A percentile compares a stretch with the other conserved stretches of the same genome.
phyloP scores from a whole-genome alignment of 2,113 vertebrate genomes.

The Hydrolagus affinis region DNA sequence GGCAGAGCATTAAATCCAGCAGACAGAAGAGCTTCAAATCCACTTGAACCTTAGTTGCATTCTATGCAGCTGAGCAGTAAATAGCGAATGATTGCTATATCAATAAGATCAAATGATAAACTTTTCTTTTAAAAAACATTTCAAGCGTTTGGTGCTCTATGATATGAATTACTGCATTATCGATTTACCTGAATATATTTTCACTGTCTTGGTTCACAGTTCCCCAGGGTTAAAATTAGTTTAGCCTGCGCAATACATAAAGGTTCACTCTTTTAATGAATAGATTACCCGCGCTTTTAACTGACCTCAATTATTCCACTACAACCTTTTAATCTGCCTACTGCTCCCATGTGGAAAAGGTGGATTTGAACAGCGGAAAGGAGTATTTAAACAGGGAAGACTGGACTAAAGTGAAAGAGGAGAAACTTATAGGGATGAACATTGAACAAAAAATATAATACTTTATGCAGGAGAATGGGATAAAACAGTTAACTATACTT shows the following conservation, averaged over 20 bases:
- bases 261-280: neutral
- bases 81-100: neutral
- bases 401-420: too few species aligned
- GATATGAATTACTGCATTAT: neutral
- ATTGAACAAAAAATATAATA: too few species aligned
- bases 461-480: too few species aligned
- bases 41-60: neutral
- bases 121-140: neutral
- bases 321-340: neutral
- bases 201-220: neutral
- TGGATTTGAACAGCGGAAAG: too few species aligned
- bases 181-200: neutral
- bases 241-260: neutral
- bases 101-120: too few species aligned
- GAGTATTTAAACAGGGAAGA: too few species aligned
- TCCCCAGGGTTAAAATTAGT: constrained; percentile 23
- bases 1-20: neutral
- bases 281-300: neutral
- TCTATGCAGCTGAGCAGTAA: neutral
- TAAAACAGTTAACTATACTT: too few species aligned
- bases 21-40: neutral
- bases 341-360: neutral
- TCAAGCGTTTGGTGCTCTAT: neutral
- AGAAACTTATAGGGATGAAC: too few species aligned
- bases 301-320: neutral